These are phyloP conservation scores for Ornithorhynchus anatinus DNA, from an alignment of 2,113 vertebrate species.

Conservation along the genomic window DNA sequence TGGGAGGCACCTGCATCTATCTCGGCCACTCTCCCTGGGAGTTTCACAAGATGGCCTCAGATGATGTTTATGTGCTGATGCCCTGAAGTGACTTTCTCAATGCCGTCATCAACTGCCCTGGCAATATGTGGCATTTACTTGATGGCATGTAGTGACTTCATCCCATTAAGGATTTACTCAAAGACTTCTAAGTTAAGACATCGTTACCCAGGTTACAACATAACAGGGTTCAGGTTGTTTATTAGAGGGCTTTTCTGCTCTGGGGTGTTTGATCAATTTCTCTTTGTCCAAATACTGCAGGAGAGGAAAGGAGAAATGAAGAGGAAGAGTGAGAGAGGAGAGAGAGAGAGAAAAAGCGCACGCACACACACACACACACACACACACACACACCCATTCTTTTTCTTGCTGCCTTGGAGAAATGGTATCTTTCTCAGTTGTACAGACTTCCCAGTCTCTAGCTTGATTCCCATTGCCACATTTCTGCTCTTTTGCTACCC, in stretches of 20 bases:
- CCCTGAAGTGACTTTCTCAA: background rate
- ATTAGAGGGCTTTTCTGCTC: background rate
- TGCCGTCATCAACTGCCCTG: background rate
- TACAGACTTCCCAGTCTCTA: too few relatives aligned
- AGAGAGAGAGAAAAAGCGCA: too few relatives aligned
- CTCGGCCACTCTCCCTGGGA: background rate
- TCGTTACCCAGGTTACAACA: background rate
- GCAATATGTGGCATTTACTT: background rate
- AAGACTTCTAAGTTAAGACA: background rate
- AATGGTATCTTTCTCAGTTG: too few relatives aligned
- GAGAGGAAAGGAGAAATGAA: too few relatives aligned
- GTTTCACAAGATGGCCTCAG: background rate
- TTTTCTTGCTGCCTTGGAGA: too few relatives aligned
- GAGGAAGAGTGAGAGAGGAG: too few relatives aligned
- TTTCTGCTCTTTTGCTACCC: too few relatives aligned
- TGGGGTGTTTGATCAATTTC: background rate
- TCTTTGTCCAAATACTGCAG: background rate
- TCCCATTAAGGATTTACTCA: background rate
- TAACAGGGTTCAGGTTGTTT: background rate
- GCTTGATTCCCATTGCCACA: too few relatives aligned
- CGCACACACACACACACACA: too few relatives aligned
- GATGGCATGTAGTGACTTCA: slow-evolving; percentile 3
- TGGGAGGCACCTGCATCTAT: too few relatives aligned
- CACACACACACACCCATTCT: too few relatives aligned
- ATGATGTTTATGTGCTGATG: background rate